phyloP scores from a whole-genome alignment of 2,888 invertebrate species.

The Protodeltote pygarga region DNA sequence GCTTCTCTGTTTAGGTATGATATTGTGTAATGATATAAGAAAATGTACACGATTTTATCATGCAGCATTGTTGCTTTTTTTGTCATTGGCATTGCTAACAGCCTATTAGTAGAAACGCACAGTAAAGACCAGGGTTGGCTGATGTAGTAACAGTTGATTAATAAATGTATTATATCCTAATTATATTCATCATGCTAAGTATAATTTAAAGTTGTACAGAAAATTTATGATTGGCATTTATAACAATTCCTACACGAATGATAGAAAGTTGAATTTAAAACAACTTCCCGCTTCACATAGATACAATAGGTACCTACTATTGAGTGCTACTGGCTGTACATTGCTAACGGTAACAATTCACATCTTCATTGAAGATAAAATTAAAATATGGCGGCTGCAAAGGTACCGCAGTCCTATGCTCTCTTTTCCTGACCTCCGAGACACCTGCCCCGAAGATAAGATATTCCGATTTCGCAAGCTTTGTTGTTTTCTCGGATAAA shows the following conservation, averaged over 20 bases:
- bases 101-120: too few relatives aligned
- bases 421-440: slow-evolving; percentile 20
- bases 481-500: slow-evolving; percentile 17
- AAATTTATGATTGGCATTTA: too few relatives aligned
- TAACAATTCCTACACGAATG: too few relatives aligned
- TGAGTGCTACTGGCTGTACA: not conserved
- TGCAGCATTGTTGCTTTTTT: slow-evolving; percentile 39
- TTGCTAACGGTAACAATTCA: slow-evolving; percentile 9
- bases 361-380: slow-evolving; percentile 2
- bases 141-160: too few relatives aligned
- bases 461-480: slow-evolving; percentile 10
- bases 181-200: too few relatives aligned
- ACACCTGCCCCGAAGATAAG: slow-evolving; percentile 9
- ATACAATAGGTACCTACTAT: not conserved
- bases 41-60: slow-evolving; percentile 41
- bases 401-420: slow-evolving; percentile 9
- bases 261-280: too few relatives aligned
- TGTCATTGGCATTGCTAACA: slow-evolving; percentile 15
- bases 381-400: slow-evolving; percentile 10
- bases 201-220: too few relatives aligned
- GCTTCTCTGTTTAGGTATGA: slow-evolving; percentile 27
- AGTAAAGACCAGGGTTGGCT: too few relatives aligned
- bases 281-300: too few relatives aligned
- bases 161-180: too few relatives aligned
- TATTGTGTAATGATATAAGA: slow-evolving; percentile 42